Base-by-base conservation (phyloP, 2,797 vertebrate genomes). In the Dipus sagitta region DNA sequence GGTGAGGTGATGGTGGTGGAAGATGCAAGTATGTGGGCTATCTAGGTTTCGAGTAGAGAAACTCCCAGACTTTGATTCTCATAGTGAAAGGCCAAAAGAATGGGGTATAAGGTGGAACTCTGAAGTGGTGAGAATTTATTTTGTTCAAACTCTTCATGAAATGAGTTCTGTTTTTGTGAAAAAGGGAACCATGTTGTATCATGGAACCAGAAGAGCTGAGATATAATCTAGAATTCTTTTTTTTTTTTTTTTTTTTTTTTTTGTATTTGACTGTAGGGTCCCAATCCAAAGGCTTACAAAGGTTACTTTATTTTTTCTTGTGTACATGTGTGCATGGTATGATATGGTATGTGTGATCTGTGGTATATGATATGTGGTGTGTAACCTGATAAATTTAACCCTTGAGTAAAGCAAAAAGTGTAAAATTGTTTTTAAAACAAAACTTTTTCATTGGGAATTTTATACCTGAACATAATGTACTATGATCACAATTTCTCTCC, bases 271-370 rank as follows among this genome's bases (percentile, higher is more conserved):
- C 67, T 78, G 17, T 75, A 71, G 47, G 47, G 47, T 54, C 18
- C 95, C 80, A 91, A 62, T 34, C 20, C 28, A 88, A 93, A 92
- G 77, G 85, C 32, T 88, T 88, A 81, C 94, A 89, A 17, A 64
- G 54, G 11, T 81, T 47, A 10, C 47, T 11, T 47, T 58, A 17
- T 4, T 58, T 15, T 4, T 58, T 11, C 15, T 11, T 58, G 13
- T 58, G 14, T 58, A 17, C 15, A 58, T 58, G 54, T 58, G 54
- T 58, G 54, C 13, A 14, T 54, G 52, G 54, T 15, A 58, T 58
- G 13, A 1, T 58, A 17, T 58, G 54, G 54, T 58, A 58, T 58
- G 17, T 58, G 13, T 14, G 54, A 58, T 58, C 10, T 58, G 54
- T 17, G 13, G 12, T 58, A 58, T 58, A 17, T 58, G 47, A 47